A percentile compares a stretch with the other conserved stretches of the same genome.
phyloP scores from a whole-genome alignment of 37 sponge, comb jelly and placozoan genomes.

The Spongilla lacustris region DNA sequence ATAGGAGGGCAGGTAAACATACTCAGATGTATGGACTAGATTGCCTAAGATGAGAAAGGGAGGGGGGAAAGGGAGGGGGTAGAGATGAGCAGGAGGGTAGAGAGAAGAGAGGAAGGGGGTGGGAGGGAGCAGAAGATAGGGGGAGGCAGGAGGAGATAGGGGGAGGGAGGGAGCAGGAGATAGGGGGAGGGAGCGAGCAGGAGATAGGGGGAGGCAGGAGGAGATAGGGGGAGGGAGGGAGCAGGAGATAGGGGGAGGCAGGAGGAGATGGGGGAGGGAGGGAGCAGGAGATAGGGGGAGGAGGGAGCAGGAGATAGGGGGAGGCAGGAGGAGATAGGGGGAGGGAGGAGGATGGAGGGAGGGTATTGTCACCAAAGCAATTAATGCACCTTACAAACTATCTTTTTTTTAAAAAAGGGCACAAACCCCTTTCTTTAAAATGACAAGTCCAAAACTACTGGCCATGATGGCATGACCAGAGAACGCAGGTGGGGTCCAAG shows the following conservation, averaged over 20 bases:
- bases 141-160: not conserved
- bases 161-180: no score
- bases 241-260: not conserved
- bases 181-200: no score
- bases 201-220: not conserved
- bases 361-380: no score
- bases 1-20: slow-evolving; percentile 34
- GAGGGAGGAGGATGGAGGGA: not conserved
- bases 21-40: slow-evolving; percentile 57
- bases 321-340: not conserved
- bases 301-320: not conserved
- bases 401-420: no score
- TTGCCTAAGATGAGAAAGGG: not conserved
- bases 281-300: no score
- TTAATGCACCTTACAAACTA: no score
- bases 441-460: no score
- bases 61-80: not conserved
- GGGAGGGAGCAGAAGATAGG: not conserved
- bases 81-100: not conserved
- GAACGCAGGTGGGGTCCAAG: no score
- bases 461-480: no score
- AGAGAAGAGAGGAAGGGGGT: not conserved
- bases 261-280: not conserved
- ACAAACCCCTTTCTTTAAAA: no score
- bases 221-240: not conserved